phyloP scores from a whole-genome alignment of 2,797 vertebrate genomes.

The Gymnothorax reevesii region DNA sequence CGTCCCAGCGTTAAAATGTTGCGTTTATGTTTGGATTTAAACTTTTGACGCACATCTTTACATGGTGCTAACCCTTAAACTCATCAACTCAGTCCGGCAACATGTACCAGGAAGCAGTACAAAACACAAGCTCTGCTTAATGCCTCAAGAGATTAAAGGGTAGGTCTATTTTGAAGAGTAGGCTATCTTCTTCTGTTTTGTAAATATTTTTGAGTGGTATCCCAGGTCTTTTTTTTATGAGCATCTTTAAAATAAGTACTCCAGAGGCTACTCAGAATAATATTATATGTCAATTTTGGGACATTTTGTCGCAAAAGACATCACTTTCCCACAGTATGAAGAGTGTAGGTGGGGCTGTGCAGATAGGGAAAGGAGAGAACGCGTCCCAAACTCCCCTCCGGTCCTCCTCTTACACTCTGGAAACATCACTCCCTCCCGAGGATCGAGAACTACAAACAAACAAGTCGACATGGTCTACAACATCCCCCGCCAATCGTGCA shows the following conservation, averaged over 20 bases:
- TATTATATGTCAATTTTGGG: slow-evolving; percentile 26
- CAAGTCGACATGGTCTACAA: too few relatives aligned
- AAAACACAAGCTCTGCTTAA: neutral
- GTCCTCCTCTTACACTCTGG: neutral
- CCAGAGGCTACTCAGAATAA: neutral
- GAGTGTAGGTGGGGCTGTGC: neutral
- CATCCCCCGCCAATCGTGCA: too few relatives aligned
- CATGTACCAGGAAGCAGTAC: neutral
- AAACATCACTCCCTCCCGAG: neutral
- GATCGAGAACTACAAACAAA: neutral
- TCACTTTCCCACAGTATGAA: slow-evolving; percentile 6
- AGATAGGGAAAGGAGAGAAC: neutral
- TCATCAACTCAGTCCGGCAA: neutral
- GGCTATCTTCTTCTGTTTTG: slow-evolving; percentile 40
- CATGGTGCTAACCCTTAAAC: neutral
- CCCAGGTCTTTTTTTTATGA: slow-evolving; percentile 49
- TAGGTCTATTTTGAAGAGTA: slow-evolving; percentile 17
- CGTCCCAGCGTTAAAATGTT: neutral
- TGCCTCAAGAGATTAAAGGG: slow-evolving; percentile 7
- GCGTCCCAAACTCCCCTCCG: neutral
- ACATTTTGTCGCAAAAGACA: neutral
- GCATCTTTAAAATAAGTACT: slow-evolving; percentile 21
- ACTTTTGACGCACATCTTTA: neutral
- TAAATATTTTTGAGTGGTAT: slow-evolving; percentile 50
- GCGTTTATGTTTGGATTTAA: neutral